phyloP scores from a whole-genome alignment of 1,140 invertebrate genomes.

The Drosophila ficusphila region DNA sequence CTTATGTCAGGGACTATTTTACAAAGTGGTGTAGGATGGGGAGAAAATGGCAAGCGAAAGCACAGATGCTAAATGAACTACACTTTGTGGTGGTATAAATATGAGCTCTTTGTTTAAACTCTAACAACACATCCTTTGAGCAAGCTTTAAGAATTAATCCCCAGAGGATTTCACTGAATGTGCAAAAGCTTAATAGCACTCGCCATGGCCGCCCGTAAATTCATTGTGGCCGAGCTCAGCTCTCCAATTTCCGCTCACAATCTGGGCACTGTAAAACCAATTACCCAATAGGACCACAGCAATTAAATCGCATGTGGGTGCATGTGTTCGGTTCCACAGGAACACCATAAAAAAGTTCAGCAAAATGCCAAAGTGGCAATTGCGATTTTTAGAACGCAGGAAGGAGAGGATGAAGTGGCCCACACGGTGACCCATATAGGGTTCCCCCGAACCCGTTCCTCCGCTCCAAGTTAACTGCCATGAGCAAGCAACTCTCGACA shows the following conservation, averaged over 20 bases:
- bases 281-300: slow-evolving; percentile 49
- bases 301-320: slow-evolving; percentile 53
- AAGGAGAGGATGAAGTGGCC: slow-evolving; percentile 2
- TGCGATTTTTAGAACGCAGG: slow-evolving; percentile 48
- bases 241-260: slow-evolving; percentile 29
- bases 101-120: too few relatives aligned
- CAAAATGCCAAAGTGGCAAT: slow-evolving; percentile 50
- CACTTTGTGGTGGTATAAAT: too few relatives aligned
- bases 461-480: background rate
- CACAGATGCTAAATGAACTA: background rate
- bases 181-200: background rate
- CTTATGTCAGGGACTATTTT: background rate
- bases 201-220: slow-evolving; percentile 6
- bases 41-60: slow-evolving; percentile 2
- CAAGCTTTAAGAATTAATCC: background rate
- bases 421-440: slow-evolving; percentile 58
- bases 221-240: slow-evolving; percentile 7
- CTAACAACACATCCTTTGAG: background rate
- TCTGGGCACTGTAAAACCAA: slow-evolving; percentile 46
- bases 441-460: background rate
- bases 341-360: slow-evolving; percentile 31
- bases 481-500: slow-evolving; percentile 1
- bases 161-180: background rate
- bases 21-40: slow-evolving; percentile 1
- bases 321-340: background rate